Evolutionary conservation across 2,888 invertebrate species (phyloP).

Genomic region (Criorhina ranunculi): DNA sequence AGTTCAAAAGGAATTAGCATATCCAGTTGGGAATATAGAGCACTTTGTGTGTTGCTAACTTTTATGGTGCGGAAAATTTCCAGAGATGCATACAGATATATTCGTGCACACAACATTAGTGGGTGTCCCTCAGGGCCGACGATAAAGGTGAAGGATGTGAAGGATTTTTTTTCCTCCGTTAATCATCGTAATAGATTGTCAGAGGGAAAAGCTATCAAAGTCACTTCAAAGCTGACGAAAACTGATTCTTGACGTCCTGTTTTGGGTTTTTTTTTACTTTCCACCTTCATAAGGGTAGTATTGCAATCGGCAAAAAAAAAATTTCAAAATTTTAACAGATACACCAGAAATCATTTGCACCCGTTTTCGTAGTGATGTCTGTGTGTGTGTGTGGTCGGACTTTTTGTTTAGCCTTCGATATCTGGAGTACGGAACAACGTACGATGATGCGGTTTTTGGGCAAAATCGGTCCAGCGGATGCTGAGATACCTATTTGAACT

Average conservation of each 20-base stretch:
- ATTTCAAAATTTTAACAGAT: too few species aligned
- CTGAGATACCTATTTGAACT: too few species aligned
- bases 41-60: slow-evolving; percentile 6
- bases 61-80: slow-evolving; percentile 6
- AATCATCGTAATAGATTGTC: not conserved
- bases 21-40: slow-evolving; percentile 31
- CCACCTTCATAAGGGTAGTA: too few species aligned
- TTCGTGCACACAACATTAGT: not conserved
- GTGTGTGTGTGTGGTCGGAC: too few species aligned
- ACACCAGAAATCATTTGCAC: too few species aligned
- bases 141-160: not conserved
- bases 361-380: too few species aligned
- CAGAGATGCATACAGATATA: not conserved
- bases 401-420: too few species aligned
- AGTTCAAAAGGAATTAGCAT: slow-evolving; percentile 51
- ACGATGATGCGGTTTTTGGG: too few species aligned
- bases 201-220: not conserved
- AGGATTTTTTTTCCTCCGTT: not conserved
- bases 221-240: not conserved
- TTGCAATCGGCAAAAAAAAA: too few species aligned
- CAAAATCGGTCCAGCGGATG: too few species aligned
- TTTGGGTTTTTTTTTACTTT: too few species aligned
- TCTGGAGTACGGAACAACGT: too few species aligned
- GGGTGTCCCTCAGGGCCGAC: not conserved
- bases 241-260: not conserved